Evolutionary conservation across 92 coral and sea anemone species (phyloP), one percentile per base, ranked within the genome.

Genomic region (Epizoanthus fatuus): DNA sequence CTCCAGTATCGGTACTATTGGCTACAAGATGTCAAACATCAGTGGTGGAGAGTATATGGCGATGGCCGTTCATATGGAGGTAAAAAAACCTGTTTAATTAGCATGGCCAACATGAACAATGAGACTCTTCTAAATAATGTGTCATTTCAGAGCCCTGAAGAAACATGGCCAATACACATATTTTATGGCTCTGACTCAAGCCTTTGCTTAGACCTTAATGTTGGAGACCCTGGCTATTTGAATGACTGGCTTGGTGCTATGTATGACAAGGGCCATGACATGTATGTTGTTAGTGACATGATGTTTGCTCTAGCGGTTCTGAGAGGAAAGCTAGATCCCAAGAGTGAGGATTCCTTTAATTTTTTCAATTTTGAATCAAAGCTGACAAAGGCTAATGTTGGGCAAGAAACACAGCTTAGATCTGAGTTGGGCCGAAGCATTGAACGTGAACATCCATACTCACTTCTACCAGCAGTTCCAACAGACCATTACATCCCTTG

Each of bases 31-130:
- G 63, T 51, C 17, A 39, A 76, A 60, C 72, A 42, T 29, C 80
- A 90, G 19, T 90, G 86, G 86, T 90, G 93, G 93, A 44, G 90
- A 32, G 3, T 90, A 0, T 90, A 86, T 81, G 91, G 90, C 1
- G 93, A 86, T 86, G 93, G 56, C 3, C 16, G 93, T 57, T 74
- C 56, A 53, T 90, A 80, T 80, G 92, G 92, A 15, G 87, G 87
- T 1, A 85, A 89, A 55, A 84, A 84, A 55, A 52, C 89, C 55
- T 85, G 75, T 22, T 52, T 89, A 42, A 17, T 89, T 39, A 69
- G 74, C 38, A 66, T 84, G 47, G 42, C 80, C 0, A 73, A 73
- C 32, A 73, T 84, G n/a, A 84, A 84, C 73, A 84, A 84, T 51
- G 74, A 89, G 16, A 44, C 81, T 8, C 44, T 84, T 22, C 42